A percentile compares a stretch with the other conserved stretches of the same genome.
phyloP scores from a whole-genome alignment of 2,797 vertebrate species.

The Chromobotia macracanthus region DNA sequence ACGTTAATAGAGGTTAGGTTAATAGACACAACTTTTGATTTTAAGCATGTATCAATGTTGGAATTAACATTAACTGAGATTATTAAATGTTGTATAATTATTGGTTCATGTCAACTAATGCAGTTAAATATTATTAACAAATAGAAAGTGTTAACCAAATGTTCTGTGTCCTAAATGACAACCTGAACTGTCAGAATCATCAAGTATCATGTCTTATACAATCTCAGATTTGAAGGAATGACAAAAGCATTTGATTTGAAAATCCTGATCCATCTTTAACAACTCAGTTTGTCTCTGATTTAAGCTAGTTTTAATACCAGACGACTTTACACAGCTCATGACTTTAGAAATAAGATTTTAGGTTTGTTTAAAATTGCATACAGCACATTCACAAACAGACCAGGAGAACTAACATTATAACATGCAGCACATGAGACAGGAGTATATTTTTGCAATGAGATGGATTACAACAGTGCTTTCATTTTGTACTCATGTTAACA shows the following conservation, averaged over 20 bases:
- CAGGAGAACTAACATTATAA: not conserved
- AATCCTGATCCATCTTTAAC: conserved; percentile 68
- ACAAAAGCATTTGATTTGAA: conserved; percentile 68
- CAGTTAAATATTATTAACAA: not conserved
- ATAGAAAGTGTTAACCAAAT: not conserved
- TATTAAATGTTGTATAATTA: not conserved
- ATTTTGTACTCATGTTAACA: conserved; percentile 74
- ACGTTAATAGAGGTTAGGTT: too few relatives aligned
- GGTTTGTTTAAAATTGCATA: not conserved
- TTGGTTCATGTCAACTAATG: not conserved
- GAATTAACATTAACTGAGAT: not conserved
- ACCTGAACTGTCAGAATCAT: conserved; percentile 1
- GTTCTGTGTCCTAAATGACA: not conserved
- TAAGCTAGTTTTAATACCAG: conserved; percentile 10
- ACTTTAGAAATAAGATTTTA: not conserved
- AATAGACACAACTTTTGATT: too few relatives aligned
- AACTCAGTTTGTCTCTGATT: conserved; percentile 51
- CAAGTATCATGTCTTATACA: not conserved
- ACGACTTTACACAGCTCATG: not conserved
- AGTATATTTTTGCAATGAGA: conserved; percentile 78
- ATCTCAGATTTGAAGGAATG: conserved; percentile 28
- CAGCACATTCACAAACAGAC: not conserved
- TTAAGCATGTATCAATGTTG: too few relatives aligned
- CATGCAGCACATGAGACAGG: conserved; percentile 56
- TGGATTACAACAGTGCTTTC: conserved; percentile 77